Base-by-base conservation (phyloP, 2,888 invertebrate genomes). In the Melangyna quadrimaculata region DNA sequence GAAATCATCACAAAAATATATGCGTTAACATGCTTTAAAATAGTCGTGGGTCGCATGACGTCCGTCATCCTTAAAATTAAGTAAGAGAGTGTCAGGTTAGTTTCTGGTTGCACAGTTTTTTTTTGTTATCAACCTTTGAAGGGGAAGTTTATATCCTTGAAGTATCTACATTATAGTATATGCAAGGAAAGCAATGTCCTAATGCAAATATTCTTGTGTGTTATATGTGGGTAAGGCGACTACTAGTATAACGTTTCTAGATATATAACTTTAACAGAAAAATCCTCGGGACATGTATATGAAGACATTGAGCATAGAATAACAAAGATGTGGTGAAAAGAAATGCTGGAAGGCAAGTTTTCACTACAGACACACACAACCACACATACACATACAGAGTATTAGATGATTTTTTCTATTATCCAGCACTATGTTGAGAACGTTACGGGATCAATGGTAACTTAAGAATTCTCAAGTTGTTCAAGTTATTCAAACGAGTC, bases 211-310 rank as follows among this genome's bases (percentile, higher is more conserved):
- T 43, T 69, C 55, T 32, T 43, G 29, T 72, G 55, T 55, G 14
- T 43, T 48, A 65, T 57, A 74, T 78, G 22, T 83, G 74, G 83
- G 73, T 83, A 73, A 78, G n/a, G 70, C 69, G 73, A 69, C 63
- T 55, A 70, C 53, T 61, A 45, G 63, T 43, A 55, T 51, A 27
- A 29, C 17, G 48, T 61, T 53, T 72, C 55, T 24, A 53, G 51
- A 51, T 55, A 53, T 40, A 51, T 55, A 51, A 37, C 22, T 67
- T 32, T n/a, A 12, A 27, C 1, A 22, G 29, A 12, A 37, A 61
- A 69, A 67, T 61, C 67, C 59, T 59, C 43, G 59, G 59, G 59
- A 40, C 48, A 51, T 73, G 40, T 78, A n/a, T n/a, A n/a, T 61
- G 43, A 59, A 51, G 45, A 67, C 51, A 51, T 35, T 51, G 51